A percentile compares a stretch with the other conserved stretches of the same genome.
These are phyloP conservation scores for Alosa alosa DNA, from an alignment of 2,113 vertebrate species.

Conservation along the genomic window DNA sequence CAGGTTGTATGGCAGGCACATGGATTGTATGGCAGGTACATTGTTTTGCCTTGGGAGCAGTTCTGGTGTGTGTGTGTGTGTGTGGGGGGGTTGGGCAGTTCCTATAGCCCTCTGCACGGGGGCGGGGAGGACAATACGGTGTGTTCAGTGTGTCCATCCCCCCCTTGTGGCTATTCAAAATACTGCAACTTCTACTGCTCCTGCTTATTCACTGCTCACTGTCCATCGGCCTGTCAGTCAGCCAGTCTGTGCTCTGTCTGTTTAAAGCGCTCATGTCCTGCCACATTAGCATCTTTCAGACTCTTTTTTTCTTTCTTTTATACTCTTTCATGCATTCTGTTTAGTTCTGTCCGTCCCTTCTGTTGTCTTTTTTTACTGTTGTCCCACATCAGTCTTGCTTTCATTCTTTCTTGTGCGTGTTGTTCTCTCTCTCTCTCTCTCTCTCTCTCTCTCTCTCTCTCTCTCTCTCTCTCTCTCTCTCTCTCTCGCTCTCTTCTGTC, in stretches of 20 bases:
- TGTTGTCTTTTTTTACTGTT: not conserved
- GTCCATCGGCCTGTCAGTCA: not conserved
- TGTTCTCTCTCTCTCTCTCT: conserved; percentile 33
- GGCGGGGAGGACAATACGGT: too few relatives aligned
- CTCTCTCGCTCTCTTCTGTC: conserved; percentile 31
- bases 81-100: not conserved
- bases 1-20: too few relatives aligned
- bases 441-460: too few relatives aligned
- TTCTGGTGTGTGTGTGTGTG: not conserved
- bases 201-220: not conserved
- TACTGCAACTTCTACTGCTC: not conserved
- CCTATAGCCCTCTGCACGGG: too few relatives aligned
- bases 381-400: not conserved
- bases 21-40: too few relatives aligned
- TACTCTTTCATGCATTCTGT: not conserved
- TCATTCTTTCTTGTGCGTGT: conserved; percentile 18
- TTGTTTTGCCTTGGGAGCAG: too few relatives aligned
- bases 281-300: not conserved
- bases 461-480: conserved; percentile 37
- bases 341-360: not conserved
- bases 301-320: not conserved
- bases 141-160: not conserved
- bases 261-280: too few relatives aligned
- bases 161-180: not conserved
- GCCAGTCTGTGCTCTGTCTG: not conserved